Base-by-base conservation (phyloP, 2,888 invertebrate species). In the Endotricha flammealis region DNA sequence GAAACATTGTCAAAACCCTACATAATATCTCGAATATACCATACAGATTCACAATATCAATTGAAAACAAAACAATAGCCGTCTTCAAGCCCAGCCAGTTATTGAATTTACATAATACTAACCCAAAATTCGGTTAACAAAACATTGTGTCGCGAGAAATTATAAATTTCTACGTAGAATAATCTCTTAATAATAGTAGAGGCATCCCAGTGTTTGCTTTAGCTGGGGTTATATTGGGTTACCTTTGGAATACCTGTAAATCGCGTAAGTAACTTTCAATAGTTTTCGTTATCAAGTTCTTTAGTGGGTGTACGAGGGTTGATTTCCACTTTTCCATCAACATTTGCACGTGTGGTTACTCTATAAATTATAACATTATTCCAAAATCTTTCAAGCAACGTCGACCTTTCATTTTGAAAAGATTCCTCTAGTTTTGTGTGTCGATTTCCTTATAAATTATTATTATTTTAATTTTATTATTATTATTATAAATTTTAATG, bases 181-280 rank as follows among this genome's bases (percentile, higher is more conserved):
- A 81, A 81, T 81, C 79, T 64, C 67, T 69, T 67, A 58, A 55
- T 64, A 77, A 71, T 65, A 58, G 52, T 44, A 48, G 53, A 49
- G 48, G 46, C 50, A 53, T 58, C 53, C 54, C 48, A 23, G 37
- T 22, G 3, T 32, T 51, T 55, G 51, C 48, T 51, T 54, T 60
- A 56, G 55, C 42, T 40, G 49, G 48, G 36, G 52, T 54, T 55
- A 49, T 50, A 39, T 55, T 53, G 59, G 20, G 20, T 20, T 20
- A 20, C 35, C 55, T 67, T 65, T 66, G 58, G 72, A 67, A 64
- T 56, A 61, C 54, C 55, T 45, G 57, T 57, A 72, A 74, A 76
- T 74, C 75, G 57, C 53, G 48, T 60, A 60, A 77, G 66, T 76
- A 75, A 79, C 67, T 82, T 83, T 76, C 68, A 70, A 77, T 80